Evolutionary conservation across 2,113 vertebrate species (phyloP), one percentile per base, ranked within the genome.

Genomic region (Callocephalon fimbriatum): DNA sequence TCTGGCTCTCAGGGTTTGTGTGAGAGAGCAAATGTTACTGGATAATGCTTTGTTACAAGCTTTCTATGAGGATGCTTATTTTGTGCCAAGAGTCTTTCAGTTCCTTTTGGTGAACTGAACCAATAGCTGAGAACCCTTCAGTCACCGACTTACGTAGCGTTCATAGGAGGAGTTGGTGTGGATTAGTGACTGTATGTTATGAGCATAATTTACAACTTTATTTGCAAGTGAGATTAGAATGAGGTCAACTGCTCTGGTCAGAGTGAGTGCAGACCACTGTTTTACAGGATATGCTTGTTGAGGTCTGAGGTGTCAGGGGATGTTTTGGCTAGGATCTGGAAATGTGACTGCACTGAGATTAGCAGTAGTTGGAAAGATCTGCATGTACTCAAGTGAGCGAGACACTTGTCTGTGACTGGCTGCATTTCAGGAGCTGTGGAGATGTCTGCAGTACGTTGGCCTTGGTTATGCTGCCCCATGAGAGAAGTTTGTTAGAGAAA

Each of bases 371-470:
- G 67, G 62, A 72, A 90, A 80, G 75, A 58, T 62, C 82, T 91
- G 79, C 22, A 3, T 86, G 91, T 86, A 58, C 75, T 86, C 53
- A 88, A 45, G 37, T 10, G 25, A 1, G 2, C 63, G 72, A 84
- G 50, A 40, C 17, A 2, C 21, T 29, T 29, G 11, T 53, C 56
- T 62, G 63, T 75, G 62, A 37, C 62, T 82, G 82, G 45, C 79
- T 86, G 11, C 20, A 2, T 88, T 93, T 96, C 83, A 77, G 66
- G 94, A 82, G 56, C 48, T 81, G 48, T 77, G 71, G 50, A 81
- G 68, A 54, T 38, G 40, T 66, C 88, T 65, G 25, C 2, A 1
- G 18, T 62, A 23, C 0, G 0, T 45, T 81, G 70, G 44, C 75
- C 38, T 89, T 79, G 86, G 56, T 63, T 90, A 9, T 86, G 38